Conservation (phyloP, 2,888 invertebrate genomes). For the Elaeidobius kamerunicus region DNA sequence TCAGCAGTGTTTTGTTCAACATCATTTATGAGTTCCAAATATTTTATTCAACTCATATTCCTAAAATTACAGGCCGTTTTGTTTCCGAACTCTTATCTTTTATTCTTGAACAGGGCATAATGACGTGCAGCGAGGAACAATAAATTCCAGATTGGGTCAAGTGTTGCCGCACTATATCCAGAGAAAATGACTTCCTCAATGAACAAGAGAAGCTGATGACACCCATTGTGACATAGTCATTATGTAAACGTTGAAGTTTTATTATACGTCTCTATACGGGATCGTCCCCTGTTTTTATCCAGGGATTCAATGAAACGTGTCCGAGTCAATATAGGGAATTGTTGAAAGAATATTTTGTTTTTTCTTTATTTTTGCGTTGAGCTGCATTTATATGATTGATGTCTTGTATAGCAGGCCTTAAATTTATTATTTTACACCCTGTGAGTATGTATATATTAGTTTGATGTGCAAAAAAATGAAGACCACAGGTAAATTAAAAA, state of each 20-base stretch:
- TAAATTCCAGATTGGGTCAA: slow-evolving; percentile 44
- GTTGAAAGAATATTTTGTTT: too few species aligned
- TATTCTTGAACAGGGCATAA: slow-evolving; percentile 27
- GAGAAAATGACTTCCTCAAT: slow-evolving; percentile 49
- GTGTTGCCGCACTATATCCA: slow-evolving; percentile 45
- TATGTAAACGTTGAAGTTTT: slow-evolving; percentile 48
- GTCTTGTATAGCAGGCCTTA: too few species aligned
- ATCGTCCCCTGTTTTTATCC: slow-evolving; percentile 21
- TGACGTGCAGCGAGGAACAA: slow-evolving; percentile 39
- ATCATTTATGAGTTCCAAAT: too few species aligned
- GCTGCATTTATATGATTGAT: too few species aligned
- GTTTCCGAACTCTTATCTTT: slow-evolving; percentile 8
- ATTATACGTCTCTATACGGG: slow-evolving; percentile 39
- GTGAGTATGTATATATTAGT: too few species aligned
- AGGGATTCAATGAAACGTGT: slow-evolving; percentile 38
- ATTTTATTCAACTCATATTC: slow-evolving; percentile 3
- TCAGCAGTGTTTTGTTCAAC: too few species aligned
- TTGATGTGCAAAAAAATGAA: too few species aligned
- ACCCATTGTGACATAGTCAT: slow-evolving; percentile 49
- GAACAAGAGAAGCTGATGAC: slow-evolving; percentile 50
- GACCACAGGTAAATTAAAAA: too few species aligned
- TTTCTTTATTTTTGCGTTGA: too few species aligned
- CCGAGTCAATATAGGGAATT: slow-evolving; percentile 39
- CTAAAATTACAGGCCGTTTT: slow-evolving; percentile 2
- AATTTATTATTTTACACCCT: too few species aligned